Percentiles rank a stretch among this genome's conserved stretches.
Evolutionary conservation across 2,797 vertebrate species (phyloP).

Genomic region (Staurois parvus): DNA sequence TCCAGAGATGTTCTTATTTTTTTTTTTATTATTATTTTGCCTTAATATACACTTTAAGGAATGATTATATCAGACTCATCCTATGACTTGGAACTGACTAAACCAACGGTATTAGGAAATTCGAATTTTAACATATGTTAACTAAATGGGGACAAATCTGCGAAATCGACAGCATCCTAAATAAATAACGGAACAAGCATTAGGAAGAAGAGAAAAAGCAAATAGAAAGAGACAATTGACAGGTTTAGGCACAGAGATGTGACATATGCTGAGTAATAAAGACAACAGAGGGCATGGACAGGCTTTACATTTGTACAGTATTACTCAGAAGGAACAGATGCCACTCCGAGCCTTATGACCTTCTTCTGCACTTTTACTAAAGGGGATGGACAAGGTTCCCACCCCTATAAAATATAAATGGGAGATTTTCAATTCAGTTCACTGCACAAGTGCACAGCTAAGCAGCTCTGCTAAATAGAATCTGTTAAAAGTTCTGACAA

Average conservation of each 20-base stretch:
- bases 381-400: constrained; percentile 28
- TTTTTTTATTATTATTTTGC: too few relatives aligned
- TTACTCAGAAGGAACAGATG: constrained; percentile 38
- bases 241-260: constrained; percentile 5
- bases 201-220: neutral
- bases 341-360: constrained; percentile 26
- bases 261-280: constrained; percentile 5
- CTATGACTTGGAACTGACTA: too few relatives aligned
- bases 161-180: too few relatives aligned
- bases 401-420: constrained; percentile 56
- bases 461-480: constrained; percentile 30
- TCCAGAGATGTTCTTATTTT: too few relatives aligned
- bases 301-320: neutral
- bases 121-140: too few relatives aligned
- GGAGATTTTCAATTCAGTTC: constrained; percentile 32
- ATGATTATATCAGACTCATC: too few relatives aligned
- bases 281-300: neutral
- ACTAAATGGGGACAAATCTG: too few relatives aligned
- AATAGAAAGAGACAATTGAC: constrained; percentile 39
- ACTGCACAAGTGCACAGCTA: constrained; percentile 31
- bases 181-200: neutral
- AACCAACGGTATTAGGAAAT: too few relatives aligned
- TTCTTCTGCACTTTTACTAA: constrained; percentile 39
- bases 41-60: too few relatives aligned
- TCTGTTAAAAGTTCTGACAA: constrained; percentile 18